Conservation (phyloP, 2,113 vertebrate species). For the Brachyhypopomus gauderio region DNA sequence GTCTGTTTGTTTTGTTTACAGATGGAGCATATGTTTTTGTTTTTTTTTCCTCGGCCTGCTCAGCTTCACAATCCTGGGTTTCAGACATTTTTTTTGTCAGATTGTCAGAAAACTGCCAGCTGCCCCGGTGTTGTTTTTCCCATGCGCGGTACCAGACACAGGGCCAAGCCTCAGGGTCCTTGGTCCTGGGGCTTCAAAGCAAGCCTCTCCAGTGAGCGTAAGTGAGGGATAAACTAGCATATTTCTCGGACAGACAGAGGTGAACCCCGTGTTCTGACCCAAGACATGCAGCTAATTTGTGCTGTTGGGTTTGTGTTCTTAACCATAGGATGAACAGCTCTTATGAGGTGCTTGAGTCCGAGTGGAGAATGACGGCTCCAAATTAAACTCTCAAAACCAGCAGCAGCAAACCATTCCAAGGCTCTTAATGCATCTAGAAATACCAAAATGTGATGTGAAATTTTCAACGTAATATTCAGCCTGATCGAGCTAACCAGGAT, state of each 20-base stretch:
- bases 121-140: not conserved
- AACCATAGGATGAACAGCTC: not conserved
- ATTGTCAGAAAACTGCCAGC: not conserved
- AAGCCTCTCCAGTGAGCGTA: not conserved
- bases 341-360: not conserved
- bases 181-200: not conserved
- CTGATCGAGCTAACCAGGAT: too few relatives aligned
- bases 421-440: not conserved
- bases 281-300: too few relatives aligned
- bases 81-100: not conserved
- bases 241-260: too few relatives aligned
- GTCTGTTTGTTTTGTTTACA: not conserved
- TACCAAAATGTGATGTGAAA: not conserved
- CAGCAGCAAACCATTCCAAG: not conserved
- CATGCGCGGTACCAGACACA: not conserved
- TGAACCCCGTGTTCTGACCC: too few relatives aligned
- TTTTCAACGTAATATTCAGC: not conserved
- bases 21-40: not conserved
- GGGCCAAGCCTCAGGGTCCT: not conserved
- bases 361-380: not conserved
- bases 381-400: not conserved
- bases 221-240: not conserved
- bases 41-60: too few relatives aligned
- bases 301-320: not conserved
- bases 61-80: not conserved